Evolutionary conservation across 2,113 vertebrate genomes (phyloP), one percentile per base, ranked within the genome.

Genomic region (Heterochromis multidens): DNA sequence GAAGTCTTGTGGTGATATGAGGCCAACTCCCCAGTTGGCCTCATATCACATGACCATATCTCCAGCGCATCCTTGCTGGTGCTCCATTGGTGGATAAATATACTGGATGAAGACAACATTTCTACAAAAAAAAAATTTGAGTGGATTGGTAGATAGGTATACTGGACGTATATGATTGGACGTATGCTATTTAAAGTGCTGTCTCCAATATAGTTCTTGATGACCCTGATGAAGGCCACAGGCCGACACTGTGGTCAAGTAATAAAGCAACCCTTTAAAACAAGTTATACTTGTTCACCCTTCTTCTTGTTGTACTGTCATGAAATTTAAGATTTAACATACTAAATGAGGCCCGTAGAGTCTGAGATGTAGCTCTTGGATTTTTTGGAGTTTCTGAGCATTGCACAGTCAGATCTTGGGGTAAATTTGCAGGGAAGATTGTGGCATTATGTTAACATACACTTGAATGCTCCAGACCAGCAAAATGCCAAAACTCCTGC

Each of bases 81-180:
- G 23, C 57, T 63, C 37, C 11, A 63, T 37, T 63, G 11, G 61
- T 37, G 31, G 61, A 7, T 63, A 63, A 37, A 63, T 7, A 21
- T 0, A 63, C 31, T 37, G 31, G 31, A 63, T 4, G 61, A 31
- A 63, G 1, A 37, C 19, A n/a, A n/a, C n/a, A n/a, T n/a, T n/a
- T n/a, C n/a, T n/a, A n/a, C n/a, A n/a, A n/a, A n/a, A n/a, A n/a
- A n/a, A n/a, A n/a, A n/a, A n/a, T 40, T 40, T 40, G 33, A 35
- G 33, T 7, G 33, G 33, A 35, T 35, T 63, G 35, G 61, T 63
- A 11, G 31, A 63, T 63, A n/a, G 61, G 61, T 4, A 63, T 63
- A 63, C 61, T 35, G 10, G 0, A 9, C 35, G n/a, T n/a, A n/a
- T n/a, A n/a, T n/a, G n/a, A n/a, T n/a, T 35, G 10, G 0, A 9